Base-by-base conservation (phyloP, 2,797 vertebrate genomes). In the Sebastes wilsoni region DNA sequence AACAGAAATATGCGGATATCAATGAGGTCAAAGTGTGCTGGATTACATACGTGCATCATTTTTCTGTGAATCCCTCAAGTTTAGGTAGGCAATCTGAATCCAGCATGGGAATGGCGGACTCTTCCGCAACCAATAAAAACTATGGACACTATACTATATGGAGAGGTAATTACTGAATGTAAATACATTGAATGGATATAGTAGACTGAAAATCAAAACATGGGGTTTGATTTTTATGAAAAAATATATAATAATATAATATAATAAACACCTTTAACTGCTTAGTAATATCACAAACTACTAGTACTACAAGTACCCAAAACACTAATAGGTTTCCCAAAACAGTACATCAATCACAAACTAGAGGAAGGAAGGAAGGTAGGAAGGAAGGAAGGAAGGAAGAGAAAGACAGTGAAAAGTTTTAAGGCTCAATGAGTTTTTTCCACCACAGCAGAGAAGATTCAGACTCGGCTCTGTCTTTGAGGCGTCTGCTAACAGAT, bases 401-500 rank as follows among this genome's bases (percentile, higher is more conserved):
- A 54, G 6, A n/a, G 32, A 25, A 18, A 42, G 11, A 25, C 6
- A 9, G 9, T 20, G 52, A 60, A 42, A 79, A 42, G 55, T 82
- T 72, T 55, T 11, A 13, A 66, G 77, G 67, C 34, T 52, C 20
- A 1, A 59, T 10, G 8, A 32, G n/a, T 49, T 32, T 61, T 58
- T 56, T 27, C 32, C 30, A 70, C 36, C 25, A 55, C 23, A 34
- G 81, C 28, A 58, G 61, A 78, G 6, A 56, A 14, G 42, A 59
- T 72, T 71, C 58, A 36, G 60, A 59, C 56, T 23, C 3, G 55
- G 36, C n/a, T 54, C 30, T 22, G 52, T 38, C 65, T 87, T 66
- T 46, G 64, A 72, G 72, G 18, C 6, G 5, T 68, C 83, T 65
- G 36, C 75, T 80, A 25, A 81, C 70, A 85, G 36, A 87, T 83